These are phyloP conservation scores for Antennarius striatus DNA, from an alignment of 2,113 vertebrate species.

Conservation along the genomic window DNA sequence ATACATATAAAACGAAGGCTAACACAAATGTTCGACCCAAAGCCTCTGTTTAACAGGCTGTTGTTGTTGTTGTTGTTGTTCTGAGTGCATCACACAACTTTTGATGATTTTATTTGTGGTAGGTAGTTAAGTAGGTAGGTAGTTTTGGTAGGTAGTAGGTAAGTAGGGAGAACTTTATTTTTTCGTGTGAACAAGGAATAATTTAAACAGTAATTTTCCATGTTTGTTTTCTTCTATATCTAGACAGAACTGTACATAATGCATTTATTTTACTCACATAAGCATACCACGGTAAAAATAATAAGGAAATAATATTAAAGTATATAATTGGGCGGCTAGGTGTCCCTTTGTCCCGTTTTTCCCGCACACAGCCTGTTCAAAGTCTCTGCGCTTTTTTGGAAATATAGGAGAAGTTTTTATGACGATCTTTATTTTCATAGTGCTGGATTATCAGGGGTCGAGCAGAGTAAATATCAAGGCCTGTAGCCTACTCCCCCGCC, in stretches of 20 bases:
- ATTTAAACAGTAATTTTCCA: slow-evolving; percentile 91
- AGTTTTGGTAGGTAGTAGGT: not conserved
- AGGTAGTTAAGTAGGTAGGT: slow-evolving; percentile 79
- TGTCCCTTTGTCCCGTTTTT: slow-evolving; percentile 48
- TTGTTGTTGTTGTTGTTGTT: not conserved
- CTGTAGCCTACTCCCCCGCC: slow-evolving; percentile 88
- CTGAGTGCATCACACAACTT: slow-evolving; percentile 88
- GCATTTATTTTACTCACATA: slow-evolving; percentile 84
- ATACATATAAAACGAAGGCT: slow-evolving; percentile 75
- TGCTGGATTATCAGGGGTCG: slow-evolving; percentile 60
- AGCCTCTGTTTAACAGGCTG: slow-evolving; percentile 39
- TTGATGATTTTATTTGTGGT: slow-evolving; percentile 80
- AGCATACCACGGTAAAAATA: slow-evolving; percentile 85
- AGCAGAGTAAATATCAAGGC: slow-evolving; percentile 81
- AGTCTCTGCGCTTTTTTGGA: slow-evolving; percentile 83
- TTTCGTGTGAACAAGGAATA: slow-evolving; percentile 86
- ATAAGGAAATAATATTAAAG: slow-evolving; percentile 80
- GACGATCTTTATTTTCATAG: slow-evolving; percentile 82
- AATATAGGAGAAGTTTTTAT: slow-evolving; percentile 75
- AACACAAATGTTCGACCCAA: slow-evolving; percentile 77
- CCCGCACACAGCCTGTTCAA: slow-evolving; percentile 83
- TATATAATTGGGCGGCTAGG: slow-evolving; percentile 80
- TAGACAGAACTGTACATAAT: slow-evolving; percentile 93
- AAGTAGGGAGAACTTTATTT: slow-evolving; percentile 1
- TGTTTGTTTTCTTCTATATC: slow-evolving; percentile 84